Percentiles rank a stretch among this genome's conserved stretches.
Conservation (phyloP, 2,797 vertebrate species). For the Microctenopoma steveboyesi region DNA sequence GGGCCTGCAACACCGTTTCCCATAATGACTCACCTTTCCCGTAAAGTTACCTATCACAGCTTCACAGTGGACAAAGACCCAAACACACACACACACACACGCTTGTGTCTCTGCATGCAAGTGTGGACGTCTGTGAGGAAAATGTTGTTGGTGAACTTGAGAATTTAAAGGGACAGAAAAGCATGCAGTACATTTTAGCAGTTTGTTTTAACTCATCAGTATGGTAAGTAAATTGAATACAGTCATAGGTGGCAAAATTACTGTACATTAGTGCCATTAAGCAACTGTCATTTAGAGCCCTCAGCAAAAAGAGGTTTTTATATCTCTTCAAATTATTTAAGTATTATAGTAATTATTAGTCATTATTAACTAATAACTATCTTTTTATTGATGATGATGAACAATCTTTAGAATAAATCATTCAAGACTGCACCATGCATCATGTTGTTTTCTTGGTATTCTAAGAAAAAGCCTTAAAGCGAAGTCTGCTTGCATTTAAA, state of each 20-base stretch:
- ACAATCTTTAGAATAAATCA: no score
- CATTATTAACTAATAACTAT: no score
- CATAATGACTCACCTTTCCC: conserved; percentile 38
- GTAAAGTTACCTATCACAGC: conserved; percentile 20
- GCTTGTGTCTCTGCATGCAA: background rate
- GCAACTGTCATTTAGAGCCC: no score
- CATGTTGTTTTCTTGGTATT: no score
- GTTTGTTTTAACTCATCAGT: background rate
- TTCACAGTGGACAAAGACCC: conserved; percentile 8
- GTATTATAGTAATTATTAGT: no score
- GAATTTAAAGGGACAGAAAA: no score
- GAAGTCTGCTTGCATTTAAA: background rate
- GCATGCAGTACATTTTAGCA: no score
- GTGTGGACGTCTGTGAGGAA: background rate
- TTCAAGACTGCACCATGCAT: no score
- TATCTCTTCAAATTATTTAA: background rate
- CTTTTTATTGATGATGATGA: no score
- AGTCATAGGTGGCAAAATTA: background rate
- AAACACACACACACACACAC: background rate
- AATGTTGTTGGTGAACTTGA: background rate
- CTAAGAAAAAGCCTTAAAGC: no score
- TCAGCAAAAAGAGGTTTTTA: background rate
- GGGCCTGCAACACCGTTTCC: conserved; percentile 42
- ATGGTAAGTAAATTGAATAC: background rate
- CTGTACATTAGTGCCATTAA: no score